Conservation (phyloP, 2,888 invertebrate species). For the Eristalinus aeneus region DNA sequence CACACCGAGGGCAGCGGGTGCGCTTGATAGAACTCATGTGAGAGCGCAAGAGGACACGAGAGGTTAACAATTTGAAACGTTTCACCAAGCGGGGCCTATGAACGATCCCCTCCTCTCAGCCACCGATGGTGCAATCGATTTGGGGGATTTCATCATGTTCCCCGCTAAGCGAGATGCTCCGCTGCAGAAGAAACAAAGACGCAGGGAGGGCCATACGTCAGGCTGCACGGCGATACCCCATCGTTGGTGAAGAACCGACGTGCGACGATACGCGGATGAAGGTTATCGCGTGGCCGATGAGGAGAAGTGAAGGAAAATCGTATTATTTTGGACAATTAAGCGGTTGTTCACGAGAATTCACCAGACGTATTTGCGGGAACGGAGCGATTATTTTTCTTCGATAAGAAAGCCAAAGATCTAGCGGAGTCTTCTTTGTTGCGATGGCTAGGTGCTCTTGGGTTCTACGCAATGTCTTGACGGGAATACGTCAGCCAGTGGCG, state of each 20-base stretch:
- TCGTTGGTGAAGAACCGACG: neutral
- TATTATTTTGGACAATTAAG: neutral
- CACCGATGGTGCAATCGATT: conserved; percentile 34
- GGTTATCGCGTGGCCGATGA: conserved; percentile 27
- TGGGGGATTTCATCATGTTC: neutral
- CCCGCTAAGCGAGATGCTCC: neutral
- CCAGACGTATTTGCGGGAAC: neutral
- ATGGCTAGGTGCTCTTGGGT: neutral
- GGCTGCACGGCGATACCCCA: neutral
- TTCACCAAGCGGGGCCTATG: neutral
- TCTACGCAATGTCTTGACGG: neutral
- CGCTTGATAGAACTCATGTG: neutral
- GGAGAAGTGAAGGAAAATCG: neutral
- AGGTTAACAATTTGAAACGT: conserved; percentile 43
- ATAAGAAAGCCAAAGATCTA: neutral
- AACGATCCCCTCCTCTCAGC: neutral
- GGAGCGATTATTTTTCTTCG: neutral
- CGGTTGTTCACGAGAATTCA: neutral
- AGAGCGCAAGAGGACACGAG: conserved; percentile 34
- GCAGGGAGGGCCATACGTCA: neutral
- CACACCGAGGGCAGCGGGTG: conserved; percentile 1
- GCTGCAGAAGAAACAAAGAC: neutral
- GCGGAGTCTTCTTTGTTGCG: neutral
- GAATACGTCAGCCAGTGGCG: neutral
- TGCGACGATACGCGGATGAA: conserved; percentile 6